Base-by-base conservation (phyloP, 2,797 vertebrate species). In the Pseudochirops corinnae region DNA sequence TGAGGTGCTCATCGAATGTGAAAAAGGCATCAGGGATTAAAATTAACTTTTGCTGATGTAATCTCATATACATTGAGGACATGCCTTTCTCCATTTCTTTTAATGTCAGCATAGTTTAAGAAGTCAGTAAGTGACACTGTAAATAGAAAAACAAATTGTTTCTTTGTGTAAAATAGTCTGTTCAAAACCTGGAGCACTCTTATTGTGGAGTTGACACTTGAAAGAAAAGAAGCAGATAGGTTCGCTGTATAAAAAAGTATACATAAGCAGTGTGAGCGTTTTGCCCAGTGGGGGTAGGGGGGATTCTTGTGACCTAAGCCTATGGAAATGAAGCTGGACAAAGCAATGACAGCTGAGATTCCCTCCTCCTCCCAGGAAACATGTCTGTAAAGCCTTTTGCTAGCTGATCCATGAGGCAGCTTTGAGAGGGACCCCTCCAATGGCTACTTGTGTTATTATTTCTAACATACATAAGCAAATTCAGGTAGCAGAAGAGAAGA, bases 261-360 rank as follows among this genome's bases (percentile, higher is more conserved):
- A 82, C 33, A 33, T 91, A 53, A 92, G 60, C 16, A 53, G 3
- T 58, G 56, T 94, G 93, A 93, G 0, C 52, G 18, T 93, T 95
- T 92, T 94, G 74, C 87, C 93, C 57, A 87, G 21, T 74, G n/a
- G 28, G 11, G 92, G 93, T 93, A 91, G 31, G 5, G 46, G 93
- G 91, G 93, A 92, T 93, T 95, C 91, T 92, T 95, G 92, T 24
- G 95, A 95, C 90, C 95, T 55, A 16, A 91, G 94, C 91, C 93
- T 58, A 46, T 96, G 95, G 97, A 96, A 93, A 97, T 96, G 96
- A 97, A 98, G 96, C 91, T 96, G 94, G 57, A 29, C 4, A 56
- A 93, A 94, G 95, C 92, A 94, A 93, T 92, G 90, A 18, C 53
- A 52, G 53, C 56, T 91, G 95, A 91, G 93, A 95, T 82, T 50